Conservation (phyloP, 2,888 invertebrate species). For the Emmelina monodactyla region DNA sequence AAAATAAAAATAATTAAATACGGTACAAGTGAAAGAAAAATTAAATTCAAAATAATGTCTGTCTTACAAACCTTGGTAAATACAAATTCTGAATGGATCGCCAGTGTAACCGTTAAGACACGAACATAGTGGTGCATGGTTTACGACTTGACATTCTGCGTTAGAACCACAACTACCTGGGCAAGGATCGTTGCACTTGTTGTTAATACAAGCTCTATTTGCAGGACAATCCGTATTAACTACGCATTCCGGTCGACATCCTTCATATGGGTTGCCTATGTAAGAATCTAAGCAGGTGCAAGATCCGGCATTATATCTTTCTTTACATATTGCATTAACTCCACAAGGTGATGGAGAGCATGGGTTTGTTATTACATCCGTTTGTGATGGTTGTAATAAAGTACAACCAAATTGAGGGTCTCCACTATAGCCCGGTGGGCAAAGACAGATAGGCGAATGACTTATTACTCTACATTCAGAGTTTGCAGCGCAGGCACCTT, state of each 20-base stretch:
- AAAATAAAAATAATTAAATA: constrained; percentile 14
- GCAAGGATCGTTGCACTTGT: constrained; percentile 79
- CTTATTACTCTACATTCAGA: constrained; percentile 80
- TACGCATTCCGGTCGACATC: constrained; percentile 78
- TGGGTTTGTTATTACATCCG: constrained; percentile 51
- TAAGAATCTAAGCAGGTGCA: constrained; percentile 77
- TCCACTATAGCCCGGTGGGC: constrained; percentile 72
- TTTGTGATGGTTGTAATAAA: constrained; percentile 30
- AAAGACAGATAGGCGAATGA: constrained; percentile 79
- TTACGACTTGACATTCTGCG: constrained; percentile 76
- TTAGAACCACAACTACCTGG: constrained; percentile 80
- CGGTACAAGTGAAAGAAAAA: not conserved
- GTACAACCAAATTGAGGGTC: constrained; percentile 77
- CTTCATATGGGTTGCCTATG: constrained; percentile 81
- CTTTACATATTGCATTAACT: constrained; percentile 69
- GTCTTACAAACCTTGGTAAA: constrained; percentile 41
- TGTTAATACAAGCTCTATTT: constrained; percentile 73
- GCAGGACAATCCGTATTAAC: constrained; percentile 76
- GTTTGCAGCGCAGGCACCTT: constrained; percentile 74
- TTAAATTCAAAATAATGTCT: constrained; percentile 3
- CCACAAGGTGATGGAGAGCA: constrained; percentile 72
- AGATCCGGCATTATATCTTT: constrained; percentile 67
- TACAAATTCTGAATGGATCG: constrained; percentile 76
- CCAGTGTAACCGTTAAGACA: constrained; percentile 75
- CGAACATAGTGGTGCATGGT: constrained; percentile 73